Conservation (phyloP, 37 sponge, comb jelly and placozoan species). For the Corticium candelabrum region DNA sequence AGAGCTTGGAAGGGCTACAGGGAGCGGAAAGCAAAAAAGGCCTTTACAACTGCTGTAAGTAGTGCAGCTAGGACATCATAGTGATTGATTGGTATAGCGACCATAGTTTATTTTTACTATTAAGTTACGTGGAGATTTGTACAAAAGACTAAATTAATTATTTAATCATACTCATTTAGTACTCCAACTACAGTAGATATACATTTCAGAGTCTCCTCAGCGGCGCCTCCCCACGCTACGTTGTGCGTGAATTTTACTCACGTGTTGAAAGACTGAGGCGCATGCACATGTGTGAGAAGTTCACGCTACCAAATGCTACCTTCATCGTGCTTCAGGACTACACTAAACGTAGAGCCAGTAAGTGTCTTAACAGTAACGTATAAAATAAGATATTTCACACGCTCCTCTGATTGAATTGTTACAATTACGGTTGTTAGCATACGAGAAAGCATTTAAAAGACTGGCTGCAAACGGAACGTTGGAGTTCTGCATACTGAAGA, state of each 20-base stretch:
- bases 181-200: no score
- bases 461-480: background rate
- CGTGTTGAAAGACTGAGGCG: background rate
- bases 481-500: background rate
- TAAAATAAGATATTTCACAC: no score
- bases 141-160: background rate
- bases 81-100: no score
- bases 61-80: no score
- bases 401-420: no score
- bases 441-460: background rate
- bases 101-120: no score
- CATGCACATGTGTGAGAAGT: background rate
- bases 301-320: no score
- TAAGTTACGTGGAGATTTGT: background rate
- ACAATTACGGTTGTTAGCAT: no score
- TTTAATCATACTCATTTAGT: background rate
- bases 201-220: background rate
- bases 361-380: background rate
- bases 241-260: background rate
- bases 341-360: background rate
- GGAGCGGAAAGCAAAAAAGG: background rate
- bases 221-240: background rate
- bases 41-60: background rate
- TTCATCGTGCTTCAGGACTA: background rate
- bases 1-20: background rate